Evolutionary conservation across 2,113 vertebrate species (phyloP).

Genomic region (Talpa occidentalis): DNA sequence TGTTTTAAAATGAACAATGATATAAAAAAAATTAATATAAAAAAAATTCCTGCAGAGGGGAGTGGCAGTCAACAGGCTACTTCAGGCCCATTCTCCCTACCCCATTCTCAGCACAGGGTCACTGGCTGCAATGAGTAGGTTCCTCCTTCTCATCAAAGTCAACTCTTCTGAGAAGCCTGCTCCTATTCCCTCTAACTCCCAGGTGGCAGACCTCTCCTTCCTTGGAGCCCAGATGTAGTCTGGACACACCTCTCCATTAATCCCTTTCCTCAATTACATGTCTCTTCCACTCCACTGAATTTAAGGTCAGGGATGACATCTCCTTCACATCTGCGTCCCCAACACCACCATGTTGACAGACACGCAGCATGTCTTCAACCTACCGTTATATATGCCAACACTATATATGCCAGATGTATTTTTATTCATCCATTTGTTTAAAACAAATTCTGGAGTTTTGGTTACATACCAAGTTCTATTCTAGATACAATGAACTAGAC

Average conservation of each 20-base stretch:
- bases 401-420: background rate
- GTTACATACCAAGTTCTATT: background rate
- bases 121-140: background rate
- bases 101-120: background rate
- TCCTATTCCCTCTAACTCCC: background rate
- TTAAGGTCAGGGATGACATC: background rate
- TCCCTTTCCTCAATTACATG: background rate
- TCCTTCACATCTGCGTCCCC: background rate
- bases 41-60: conserved; percentile 92
- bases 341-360: background rate
- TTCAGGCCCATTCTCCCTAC: background rate
- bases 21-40: too few species aligned
- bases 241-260: background rate
- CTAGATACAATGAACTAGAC: background rate
- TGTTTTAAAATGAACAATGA: too few species aligned
- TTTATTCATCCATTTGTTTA: background rate
- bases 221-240: background rate
- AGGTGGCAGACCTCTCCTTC: background rate
- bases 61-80: background rate
- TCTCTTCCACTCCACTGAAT: background rate
- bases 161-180: background rate
- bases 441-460: background rate
- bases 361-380: background rate
- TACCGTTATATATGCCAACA: background rate
- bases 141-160: background rate